Base-by-base conservation (phyloP, 2,888 invertebrate species). In the Cantharis rustica region DNA sequence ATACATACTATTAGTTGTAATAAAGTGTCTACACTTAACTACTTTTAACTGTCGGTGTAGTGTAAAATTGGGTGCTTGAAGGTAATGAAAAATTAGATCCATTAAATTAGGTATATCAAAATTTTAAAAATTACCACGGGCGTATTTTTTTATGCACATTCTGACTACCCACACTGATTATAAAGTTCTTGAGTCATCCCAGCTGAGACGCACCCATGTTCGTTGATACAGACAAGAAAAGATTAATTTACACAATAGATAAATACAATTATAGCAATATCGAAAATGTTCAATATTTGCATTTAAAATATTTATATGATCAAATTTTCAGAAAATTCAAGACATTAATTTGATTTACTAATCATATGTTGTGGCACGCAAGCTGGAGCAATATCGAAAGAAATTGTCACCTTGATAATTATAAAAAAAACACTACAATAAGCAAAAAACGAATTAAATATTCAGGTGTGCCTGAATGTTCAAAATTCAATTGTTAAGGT, bases 401-500 rank as follows among this genome's bases (percentile, higher is more conserved):
- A 47, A 47, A 47, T 47, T 47, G 47, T 47, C 47, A 47, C 47
- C 47, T 47, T 47, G 47, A 5, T n/a, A n/a, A 47, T 47, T 47
- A 47, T 9, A 47, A n/a, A 47, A n/a, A 47, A 47, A 47, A 47
- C 9, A 47, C 47, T 47, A 47, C 47, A 47, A 47, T 47, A 47
- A 47, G n/a, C n/a, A 47, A 47, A 47, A 47, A 47, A 47, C n/a
- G n/a, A 47, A 47, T 47, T 7, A 68, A 68, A 77, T 72, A 75
- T 17, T 69, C 74, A 80, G 82, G 82, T 77, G 82, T 79, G 82
- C 75, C 79, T 74, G 70, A 69, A 79, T 71, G 76, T 77, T 79
- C 79, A 79, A 79, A 79, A 77, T 70, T 76, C 78, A 79, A 79
- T 82, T 82, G 80, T 79, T 79, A 79, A 78, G 81, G 75, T 79